Base-by-base conservation (phyloP, 2,113 vertebrate genomes). In the Pomatorhinus ruficollis region DNA sequence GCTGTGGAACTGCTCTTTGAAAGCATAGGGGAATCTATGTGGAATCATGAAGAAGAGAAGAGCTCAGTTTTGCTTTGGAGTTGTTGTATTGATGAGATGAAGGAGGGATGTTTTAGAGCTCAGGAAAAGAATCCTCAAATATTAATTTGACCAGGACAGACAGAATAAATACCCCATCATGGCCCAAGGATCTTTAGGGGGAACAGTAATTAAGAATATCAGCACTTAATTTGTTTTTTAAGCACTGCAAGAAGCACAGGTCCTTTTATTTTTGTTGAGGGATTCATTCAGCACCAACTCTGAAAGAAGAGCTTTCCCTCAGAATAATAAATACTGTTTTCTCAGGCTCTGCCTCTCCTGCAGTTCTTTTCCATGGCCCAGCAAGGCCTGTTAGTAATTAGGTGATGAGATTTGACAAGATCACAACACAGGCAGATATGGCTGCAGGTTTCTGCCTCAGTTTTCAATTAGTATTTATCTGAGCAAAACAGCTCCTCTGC, bases 381-480 rank as follows among this genome's bases (percentile, higher is more conserved):
- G 69, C n/a, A 86, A 90, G 76, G 70, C 65, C 87, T 85, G 65
- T 79, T 81, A 44, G 59, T 94, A 90, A 95, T 97, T 91, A 96
- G 89, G 86, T 89, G 92, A 91, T 90, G 96, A 91, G 88, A 89
- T 90, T 96, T 95, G 95, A 97, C 94, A 97, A 70, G 93, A 96
- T 94, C 96, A 91, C 82, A 90, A 84, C 78, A 83, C 76, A 91
- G 69, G 80, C 33, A 5, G 76, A 81, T 95, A 89, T 30, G 84
- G 65, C 78, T 93, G 59, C 91, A 81, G 75, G 71, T 96, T 97
- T 94, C 77, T 92, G 80, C 81, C 83, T 96, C 76, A 78, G 89
- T 93, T 97, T 95, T 97, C 94, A 95, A 88, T 97, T 95, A 95
- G 69, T 92, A 96, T 97, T 97, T 97, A 96, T 97, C 93, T 81